Conservation (phyloP, 2,797 vertebrate genomes). For the Acipenser ruthenus region DNA sequence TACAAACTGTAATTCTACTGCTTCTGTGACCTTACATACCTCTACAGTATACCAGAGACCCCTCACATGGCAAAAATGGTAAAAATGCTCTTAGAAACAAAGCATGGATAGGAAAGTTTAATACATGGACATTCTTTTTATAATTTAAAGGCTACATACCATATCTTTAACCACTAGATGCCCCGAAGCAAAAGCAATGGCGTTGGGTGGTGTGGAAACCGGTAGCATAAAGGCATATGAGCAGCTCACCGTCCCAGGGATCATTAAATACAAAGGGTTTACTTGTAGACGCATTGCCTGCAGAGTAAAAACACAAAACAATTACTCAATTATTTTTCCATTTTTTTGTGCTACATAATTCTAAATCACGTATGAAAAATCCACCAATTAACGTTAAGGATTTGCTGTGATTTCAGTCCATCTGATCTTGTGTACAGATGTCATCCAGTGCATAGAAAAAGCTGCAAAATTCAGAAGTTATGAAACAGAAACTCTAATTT, state of each 20-base stretch:
- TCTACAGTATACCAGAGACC: too few species aligned
- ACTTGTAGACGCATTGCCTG: conserved; percentile 79
- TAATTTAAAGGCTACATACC: conserved; percentile 53
- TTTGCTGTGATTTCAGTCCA: background rate
- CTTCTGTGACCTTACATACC: too few species aligned
- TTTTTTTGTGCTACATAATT: background rate
- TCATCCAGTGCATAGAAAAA: too few species aligned
- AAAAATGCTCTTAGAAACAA: too few species aligned
- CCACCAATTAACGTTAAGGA: background rate
- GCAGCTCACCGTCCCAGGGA: conserved; percentile 81
- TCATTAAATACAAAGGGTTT: conserved; percentile 92
- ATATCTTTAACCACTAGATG: conserved; percentile 95
- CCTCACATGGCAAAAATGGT: too few species aligned
- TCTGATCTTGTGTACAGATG: too few species aligned
- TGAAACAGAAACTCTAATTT: too few species aligned
- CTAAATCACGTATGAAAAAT: background rate
- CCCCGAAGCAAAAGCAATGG: conserved; percentile 91
- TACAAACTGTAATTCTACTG: too few species aligned
- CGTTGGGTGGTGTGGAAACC: conserved; percentile 93
- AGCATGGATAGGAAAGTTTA: too few species aligned
- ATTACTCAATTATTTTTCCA: background rate
- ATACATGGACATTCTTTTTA: too few species aligned
- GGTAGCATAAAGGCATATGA: conserved; percentile 97
- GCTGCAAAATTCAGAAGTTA: too few species aligned
- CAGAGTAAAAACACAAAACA: conserved; percentile 33